Base-by-base conservation (phyloP, 2,888 invertebrate species). In the Drosophila lutescens region DNA sequence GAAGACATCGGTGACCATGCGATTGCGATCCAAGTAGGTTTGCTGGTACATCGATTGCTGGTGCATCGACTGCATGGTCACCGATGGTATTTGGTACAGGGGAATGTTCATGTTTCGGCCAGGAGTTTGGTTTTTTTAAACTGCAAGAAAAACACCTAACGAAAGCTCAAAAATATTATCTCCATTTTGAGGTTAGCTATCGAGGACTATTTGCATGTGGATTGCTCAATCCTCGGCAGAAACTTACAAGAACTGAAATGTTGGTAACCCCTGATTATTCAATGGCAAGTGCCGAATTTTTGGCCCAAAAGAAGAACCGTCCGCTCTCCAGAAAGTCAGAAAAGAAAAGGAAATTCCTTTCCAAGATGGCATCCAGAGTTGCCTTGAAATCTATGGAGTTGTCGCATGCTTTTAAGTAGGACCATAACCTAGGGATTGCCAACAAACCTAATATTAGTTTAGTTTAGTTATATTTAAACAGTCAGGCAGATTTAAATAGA, bases 41-140 rank as follows among this genome's bases (percentile, higher is more conserved):
- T 72, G 88, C 32, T 82, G 83, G 49, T 79, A 86, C 66, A 78
- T 62, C 13, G 82, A 68, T 20, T 87, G 82, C 51, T 87, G 82
- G 56, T 67, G 76, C 15, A 75, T n/a, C 4, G 82, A 77, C 30
- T 87, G 82, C 20, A 86, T 55, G 34, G 76, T 60, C 61, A 83
- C 5, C 13, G 71, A 9, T 2, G 5, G 63, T 43, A 73, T 4
- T 20, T 68, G 86, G 26, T 53, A 86, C 3, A 73, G n/a, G 1
- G 67, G 73, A 9, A 69, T 36, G 40, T 71, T 86, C 86, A 82
- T 86, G 7, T 26, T 38, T 2, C 6, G 20, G 20, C 9, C 20
- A 23, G 32, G 17, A 20, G 30, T 12, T 3, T 8, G 20, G 26
- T 40, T 26, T 26, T 15, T 17, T 7, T n/a, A 15, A 13, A 13